Percentiles rank a stretch among this genome's conserved stretches.
Evolutionary conservation across 1,140 invertebrate genomes (phyloP).

Genomic region (Camponotus pennsylvanicus): DNA sequence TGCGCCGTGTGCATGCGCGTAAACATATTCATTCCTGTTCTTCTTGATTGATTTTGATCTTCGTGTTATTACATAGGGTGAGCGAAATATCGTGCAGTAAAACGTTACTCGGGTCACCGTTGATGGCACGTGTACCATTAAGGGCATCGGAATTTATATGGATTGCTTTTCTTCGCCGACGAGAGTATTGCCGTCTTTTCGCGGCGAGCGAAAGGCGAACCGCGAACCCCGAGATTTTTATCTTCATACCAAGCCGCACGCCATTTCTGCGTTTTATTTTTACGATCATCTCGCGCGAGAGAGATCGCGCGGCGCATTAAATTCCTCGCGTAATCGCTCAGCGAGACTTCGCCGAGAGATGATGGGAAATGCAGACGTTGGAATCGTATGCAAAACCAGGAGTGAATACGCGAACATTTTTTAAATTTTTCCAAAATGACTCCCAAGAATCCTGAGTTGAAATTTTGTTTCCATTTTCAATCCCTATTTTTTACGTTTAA

Average conservation of each 20-base stretch:
- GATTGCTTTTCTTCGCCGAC: conserved; percentile 31
- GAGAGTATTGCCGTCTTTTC: conserved; percentile 15
- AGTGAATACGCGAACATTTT: neutral
- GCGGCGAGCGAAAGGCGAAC: conserved; percentile 41
- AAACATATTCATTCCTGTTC: neutral
- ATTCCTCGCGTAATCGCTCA: conserved; percentile 5
- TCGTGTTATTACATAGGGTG: conserved; percentile 2
- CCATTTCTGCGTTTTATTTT: conserved; percentile 48
- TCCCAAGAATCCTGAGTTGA: neutral
- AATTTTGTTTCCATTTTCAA: too few species aligned
- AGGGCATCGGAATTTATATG: conserved; percentile 50
- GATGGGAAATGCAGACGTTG: neutral
- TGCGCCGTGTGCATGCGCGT: neutral
- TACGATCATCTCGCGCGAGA: conserved; percentile 16
- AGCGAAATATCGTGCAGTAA: conserved; percentile 32
- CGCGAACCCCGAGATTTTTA: conserved; percentile 33
- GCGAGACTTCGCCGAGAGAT: neutral
- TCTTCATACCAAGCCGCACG: neutral
- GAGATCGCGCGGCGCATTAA: conserved; percentile 19
- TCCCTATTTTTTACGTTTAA: too few species aligned
- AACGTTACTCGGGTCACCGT: conserved; percentile 37
- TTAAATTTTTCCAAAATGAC: neutral
- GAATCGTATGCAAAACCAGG: neutral
- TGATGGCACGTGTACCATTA: conserved; percentile 52
- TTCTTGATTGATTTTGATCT: neutral